phyloP scores from a whole-genome alignment of 2,888 invertebrate species.

The Abscondita cerata region DNA sequence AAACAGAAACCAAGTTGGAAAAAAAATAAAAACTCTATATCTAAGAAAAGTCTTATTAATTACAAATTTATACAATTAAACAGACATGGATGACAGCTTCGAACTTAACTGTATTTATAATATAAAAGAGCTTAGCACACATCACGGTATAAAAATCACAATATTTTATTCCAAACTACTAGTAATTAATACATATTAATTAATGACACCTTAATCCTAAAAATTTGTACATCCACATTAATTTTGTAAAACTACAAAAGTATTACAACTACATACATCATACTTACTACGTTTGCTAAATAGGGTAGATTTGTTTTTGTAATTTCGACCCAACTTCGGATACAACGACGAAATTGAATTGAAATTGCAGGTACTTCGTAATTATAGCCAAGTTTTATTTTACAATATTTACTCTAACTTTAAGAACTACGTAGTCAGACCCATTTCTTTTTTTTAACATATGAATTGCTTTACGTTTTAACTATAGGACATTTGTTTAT shows the following conservation, averaged over 20 bases:
- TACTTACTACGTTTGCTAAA: not conserved
- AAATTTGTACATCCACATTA: slow-evolving; percentile 45
- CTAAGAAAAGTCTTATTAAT: slow-evolving; percentile 13
- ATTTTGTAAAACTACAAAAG: slow-evolving; percentile 44
- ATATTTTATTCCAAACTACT: slow-evolving; percentile 23
- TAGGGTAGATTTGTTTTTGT: no score
- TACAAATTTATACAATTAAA: slow-evolving; percentile 11
- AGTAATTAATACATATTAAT: slow-evolving; percentile 23
- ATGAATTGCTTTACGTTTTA: not conserved
- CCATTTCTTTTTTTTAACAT: not conserved
- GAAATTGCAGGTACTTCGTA: not conserved
- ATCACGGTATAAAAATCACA: slow-evolving; percentile 28
- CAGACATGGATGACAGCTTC: slow-evolving; percentile 11
- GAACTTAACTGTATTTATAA: slow-evolving; percentile 1
- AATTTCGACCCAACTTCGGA: no score
- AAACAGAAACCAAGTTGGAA: no score
- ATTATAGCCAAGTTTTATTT: slow-evolving; percentile 1
- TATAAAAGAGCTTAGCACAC: slow-evolving; percentile 16
- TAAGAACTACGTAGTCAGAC: slow-evolving; percentile 6
- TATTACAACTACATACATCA: slow-evolving; percentile 22
- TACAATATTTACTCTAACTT: slow-evolving; percentile 4
- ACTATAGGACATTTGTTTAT: slow-evolving; percentile 5
- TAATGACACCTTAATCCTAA: slow-evolving; percentile 34
- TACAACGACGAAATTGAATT: no score
- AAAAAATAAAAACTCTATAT: not conserved